Evolutionary conservation across 1,140 invertebrate species (phyloP).

Genomic region (Camponotus vicinus): DNA sequence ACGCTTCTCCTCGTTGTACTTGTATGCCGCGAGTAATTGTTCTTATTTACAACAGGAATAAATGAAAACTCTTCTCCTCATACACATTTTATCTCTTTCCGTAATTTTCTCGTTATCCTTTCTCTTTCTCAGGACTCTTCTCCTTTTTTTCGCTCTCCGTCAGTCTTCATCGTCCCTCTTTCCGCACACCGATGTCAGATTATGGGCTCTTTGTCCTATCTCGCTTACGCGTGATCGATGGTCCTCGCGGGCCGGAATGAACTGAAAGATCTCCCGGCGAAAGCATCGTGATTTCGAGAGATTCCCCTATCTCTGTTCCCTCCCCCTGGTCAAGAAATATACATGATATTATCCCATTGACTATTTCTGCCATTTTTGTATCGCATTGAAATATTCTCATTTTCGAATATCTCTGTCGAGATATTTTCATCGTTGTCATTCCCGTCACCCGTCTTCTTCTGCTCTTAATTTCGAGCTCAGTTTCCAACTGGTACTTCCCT

Average conservation of each 20-base stretch:
- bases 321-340: not conserved
- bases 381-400: conserved; percentile 29
- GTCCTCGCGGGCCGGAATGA: not conserved
- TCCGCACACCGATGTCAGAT: conserved; percentile 63
- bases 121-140: not conserved
- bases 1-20: not conserved
- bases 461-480: conserved; percentile 46
- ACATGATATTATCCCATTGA: conserved; percentile 7
- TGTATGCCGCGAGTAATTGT: conserved; percentile 18
- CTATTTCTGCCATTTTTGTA: conserved; percentile 12
- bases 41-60: conserved; percentile 73
- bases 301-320: not conserved
- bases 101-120: conserved; percentile 8
- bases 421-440: conserved; percentile 4
- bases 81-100: not conserved
- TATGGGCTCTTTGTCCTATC: conserved; percentile 71
- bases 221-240: conserved; percentile 73
- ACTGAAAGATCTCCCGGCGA: conserved; percentile 27
- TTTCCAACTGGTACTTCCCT: conserved; percentile 22
- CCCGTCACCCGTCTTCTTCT: not conserved
- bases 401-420: conserved; percentile 11
- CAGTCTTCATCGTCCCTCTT: conserved; percentile 22
- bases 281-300: conserved; percentile 32
- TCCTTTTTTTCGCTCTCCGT: not conserved
- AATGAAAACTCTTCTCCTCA: conserved; percentile 42